Evolutionary conservation across 2,888 invertebrate genomes (phyloP).

Genomic region (Calliopum simillimum): DNA sequence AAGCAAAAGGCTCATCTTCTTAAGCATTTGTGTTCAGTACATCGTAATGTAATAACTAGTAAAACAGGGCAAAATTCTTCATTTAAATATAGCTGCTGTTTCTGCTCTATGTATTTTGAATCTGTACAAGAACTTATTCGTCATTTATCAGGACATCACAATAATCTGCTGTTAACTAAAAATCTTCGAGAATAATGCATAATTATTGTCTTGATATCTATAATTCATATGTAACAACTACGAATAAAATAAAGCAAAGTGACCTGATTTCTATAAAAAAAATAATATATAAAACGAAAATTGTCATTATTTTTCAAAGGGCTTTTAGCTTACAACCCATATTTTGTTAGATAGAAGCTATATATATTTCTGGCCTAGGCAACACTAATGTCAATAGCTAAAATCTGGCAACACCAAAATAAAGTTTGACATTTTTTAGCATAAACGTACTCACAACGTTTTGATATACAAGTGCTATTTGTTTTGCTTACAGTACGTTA

Average conservation of each 20-base stretch:
- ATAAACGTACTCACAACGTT: too few species aligned
- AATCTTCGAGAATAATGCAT: conserved; percentile 78
- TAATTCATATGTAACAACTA: neutral
- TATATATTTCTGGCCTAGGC: too few species aligned
- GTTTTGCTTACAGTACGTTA: too few species aligned
- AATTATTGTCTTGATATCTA: neutral
- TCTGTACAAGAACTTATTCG: conserved; percentile 87
- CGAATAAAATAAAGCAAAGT: conserved; percentile 26
- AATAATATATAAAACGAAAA: too few species aligned
- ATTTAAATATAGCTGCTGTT: conserved; percentile 86
- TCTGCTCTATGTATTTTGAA: conserved; percentile 87
- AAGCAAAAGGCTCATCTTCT: conserved; percentile 90
- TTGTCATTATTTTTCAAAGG: too few species aligned
- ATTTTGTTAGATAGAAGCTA: too few species aligned
- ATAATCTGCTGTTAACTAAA: conserved; percentile 87
- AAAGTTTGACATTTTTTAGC: too few species aligned
- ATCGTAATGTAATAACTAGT: conserved; percentile 84
- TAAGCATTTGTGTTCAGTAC: conserved; percentile 89
- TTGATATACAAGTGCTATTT: too few species aligned
- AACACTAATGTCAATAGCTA: too few species aligned
- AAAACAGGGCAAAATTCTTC: conserved; percentile 77
- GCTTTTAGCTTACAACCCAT: too few species aligned
- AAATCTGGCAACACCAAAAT: too few species aligned
- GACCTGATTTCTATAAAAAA: conserved; percentile 27
- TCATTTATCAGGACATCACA: conserved; percentile 89